A percentile compares a stretch with the other conserved stretches of the same genome.
Conservation (phyloP, 2,888 invertebrate genomes). For the Baronia brevicornis region DNA sequence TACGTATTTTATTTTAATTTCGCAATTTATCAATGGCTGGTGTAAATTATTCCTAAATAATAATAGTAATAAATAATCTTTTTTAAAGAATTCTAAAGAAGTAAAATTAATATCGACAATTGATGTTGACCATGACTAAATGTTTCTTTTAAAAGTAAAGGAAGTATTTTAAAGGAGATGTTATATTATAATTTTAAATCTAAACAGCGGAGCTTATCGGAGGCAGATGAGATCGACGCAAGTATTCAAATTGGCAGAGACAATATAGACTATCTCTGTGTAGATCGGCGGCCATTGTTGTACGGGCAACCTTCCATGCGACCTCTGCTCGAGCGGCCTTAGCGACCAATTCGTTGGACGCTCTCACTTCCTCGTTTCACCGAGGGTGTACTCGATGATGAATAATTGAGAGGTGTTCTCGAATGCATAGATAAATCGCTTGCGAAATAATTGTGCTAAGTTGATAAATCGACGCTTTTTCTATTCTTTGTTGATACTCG, state of each 20-base stretch:
- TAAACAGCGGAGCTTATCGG: background rate
- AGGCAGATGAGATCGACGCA: background rate
- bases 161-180: no score
- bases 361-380: constrained; percentile 27
- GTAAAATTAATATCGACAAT: no score
- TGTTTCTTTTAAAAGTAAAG: no score
- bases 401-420: constrained; percentile 6
- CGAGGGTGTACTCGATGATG: constrained; percentile 9
- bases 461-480: constrained; percentile 3
- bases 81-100: no score
- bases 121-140: no score
- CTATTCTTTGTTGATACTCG: no score
- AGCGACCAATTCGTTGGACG: constrained; percentile 17
- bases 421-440: constrained; percentile 3
- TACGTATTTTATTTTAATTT: no score
- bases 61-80: no score
- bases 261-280: constrained; percentile 13
- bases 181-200: background rate
- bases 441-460: constrained; percentile 7
- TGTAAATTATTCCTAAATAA: no score
- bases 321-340: constrained; percentile 20
- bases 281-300: constrained; percentile 14
- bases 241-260: constrained; percentile 9
- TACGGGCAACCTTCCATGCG: constrained; percentile 20
- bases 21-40: no score